Evolutionary conservation across 2,888 invertebrate species (phyloP).

Genomic region (Fissipunctia ypsillon): DNA sequence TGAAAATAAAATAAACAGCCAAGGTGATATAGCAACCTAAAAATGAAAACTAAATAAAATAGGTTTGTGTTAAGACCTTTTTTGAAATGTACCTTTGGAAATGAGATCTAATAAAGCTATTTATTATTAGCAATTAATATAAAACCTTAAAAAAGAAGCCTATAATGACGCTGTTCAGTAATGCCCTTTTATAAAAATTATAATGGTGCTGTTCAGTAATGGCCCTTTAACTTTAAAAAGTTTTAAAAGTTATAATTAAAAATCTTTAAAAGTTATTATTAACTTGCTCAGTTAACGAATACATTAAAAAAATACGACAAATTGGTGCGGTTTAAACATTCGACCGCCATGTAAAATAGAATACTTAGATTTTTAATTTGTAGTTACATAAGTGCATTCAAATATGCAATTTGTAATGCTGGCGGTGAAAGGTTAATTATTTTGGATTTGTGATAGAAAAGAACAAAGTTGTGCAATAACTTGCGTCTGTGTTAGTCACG

Average conservation of each 20-base stretch:
- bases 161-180: not conserved
- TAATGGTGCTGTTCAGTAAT: not conserved
- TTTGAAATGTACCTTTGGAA: not conserved
- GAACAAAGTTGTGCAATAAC: conserved; percentile 24
- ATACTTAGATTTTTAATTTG: not conserved
- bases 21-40: not conserved
- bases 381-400: not conserved
- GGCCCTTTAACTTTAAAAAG: not conserved
- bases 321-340: not conserved
- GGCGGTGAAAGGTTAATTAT: not conserved
- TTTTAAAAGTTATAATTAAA: not conserved
- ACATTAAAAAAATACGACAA: not conserved
- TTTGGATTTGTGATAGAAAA: conserved; percentile 23
- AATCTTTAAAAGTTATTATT: not conserved
- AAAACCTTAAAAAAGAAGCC: not conserved
- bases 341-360: not conserved
- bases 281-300: not conserved
- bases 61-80: not conserved
- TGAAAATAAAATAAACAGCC: not conserved
- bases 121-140: not conserved
- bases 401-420: not conserved
- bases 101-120: conserved; percentile 1
- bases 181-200: too few relatives aligned
- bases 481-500: not conserved
- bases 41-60: not conserved